Evolutionary conservation across 1,140 invertebrate species (phyloP).

Genomic region (Drosophila punjabiensis): DNA sequence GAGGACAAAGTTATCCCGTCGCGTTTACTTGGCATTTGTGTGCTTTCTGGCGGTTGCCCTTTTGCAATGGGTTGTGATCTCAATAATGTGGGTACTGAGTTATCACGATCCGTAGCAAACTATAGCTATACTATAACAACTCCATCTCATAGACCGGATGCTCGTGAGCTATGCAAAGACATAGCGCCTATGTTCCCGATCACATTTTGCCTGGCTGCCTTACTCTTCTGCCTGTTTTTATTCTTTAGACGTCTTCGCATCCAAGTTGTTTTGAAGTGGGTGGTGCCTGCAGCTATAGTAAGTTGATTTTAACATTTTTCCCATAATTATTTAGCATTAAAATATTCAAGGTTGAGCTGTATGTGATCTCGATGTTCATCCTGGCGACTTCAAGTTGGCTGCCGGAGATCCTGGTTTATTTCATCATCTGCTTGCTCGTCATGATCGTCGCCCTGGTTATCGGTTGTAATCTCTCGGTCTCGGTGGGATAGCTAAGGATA

Average conservation of each 20-base stretch:
- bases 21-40: not conserved
- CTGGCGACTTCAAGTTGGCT: constrained; percentile 12
- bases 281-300: constrained; percentile 35
- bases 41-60: not conserved
- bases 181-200: not conserved
- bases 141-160: not conserved
- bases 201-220: constrained; percentile 8
- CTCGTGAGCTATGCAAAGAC: not conserved
- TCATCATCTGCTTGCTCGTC: not conserved
- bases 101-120: not conserved
- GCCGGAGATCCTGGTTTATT: constrained; percentile 26
- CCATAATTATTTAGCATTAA: not conserved
- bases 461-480: constrained; percentile 19
- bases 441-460: constrained; percentile 8
- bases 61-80: constrained; percentile 9
- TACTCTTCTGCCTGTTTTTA: constrained; percentile 37
- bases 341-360: constrained; percentile 50
- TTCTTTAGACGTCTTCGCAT: constrained; percentile 19
- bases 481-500: constrained; percentile 12
- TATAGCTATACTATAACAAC: not conserved
- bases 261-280: not conserved
- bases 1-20: not conserved
- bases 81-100: constrained; percentile 37
- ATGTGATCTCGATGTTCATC: constrained; percentile 28
- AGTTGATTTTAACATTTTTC: constrained; percentile 9